Conservation (phyloP, 2,113 vertebrate genomes). For the Solea solea region DNA sequence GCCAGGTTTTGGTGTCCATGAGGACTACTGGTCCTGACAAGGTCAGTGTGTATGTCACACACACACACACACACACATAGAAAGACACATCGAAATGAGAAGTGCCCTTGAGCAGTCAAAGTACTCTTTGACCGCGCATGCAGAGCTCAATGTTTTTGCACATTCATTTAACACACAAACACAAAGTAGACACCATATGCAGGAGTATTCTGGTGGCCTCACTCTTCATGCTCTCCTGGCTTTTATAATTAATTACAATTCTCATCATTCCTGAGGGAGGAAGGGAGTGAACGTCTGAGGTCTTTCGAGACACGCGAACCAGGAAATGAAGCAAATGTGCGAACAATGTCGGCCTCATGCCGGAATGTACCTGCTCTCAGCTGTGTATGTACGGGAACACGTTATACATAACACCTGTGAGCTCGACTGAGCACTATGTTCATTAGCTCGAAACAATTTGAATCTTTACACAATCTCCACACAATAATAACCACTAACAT, state of each 20-base stretch:
- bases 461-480: slow-evolving; percentile 11
- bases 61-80: slow-evolving; percentile 26
- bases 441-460: slow-evolving; percentile 1
- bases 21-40: too few species aligned
- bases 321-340: slow-evolving; percentile 19
- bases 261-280: slow-evolving; percentile 36
- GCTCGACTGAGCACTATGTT: not conserved
- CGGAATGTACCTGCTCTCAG: not conserved
- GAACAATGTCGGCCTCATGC: not conserved
- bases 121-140: slow-evolving; percentile 32
- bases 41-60: not conserved
- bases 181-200: slow-evolving; percentile 21
- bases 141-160: slow-evolving; percentile 1
- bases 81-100: slow-evolving; percentile 31
- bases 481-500: not conserved
- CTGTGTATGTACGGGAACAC: not conserved
- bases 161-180: slow-evolving; percentile 5
- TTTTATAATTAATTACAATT: slow-evolving; percentile 65
- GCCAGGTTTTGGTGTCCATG: too few species aligned
- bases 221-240: slow-evolving; percentile 43
- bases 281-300: slow-evolving; percentile 23
- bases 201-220: slow-evolving; percentile 41
- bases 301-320: slow-evolving; percentile 32
- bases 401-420: not conserved
- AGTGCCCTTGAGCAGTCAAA: slow-evolving; percentile 51